Percentiles rank a stretch among this genome's conserved stretches.
These are phyloP conservation scores for Neogale vison DNA, from an alignment of 2,113 vertebrate species.

Conservation along the genomic window DNA sequence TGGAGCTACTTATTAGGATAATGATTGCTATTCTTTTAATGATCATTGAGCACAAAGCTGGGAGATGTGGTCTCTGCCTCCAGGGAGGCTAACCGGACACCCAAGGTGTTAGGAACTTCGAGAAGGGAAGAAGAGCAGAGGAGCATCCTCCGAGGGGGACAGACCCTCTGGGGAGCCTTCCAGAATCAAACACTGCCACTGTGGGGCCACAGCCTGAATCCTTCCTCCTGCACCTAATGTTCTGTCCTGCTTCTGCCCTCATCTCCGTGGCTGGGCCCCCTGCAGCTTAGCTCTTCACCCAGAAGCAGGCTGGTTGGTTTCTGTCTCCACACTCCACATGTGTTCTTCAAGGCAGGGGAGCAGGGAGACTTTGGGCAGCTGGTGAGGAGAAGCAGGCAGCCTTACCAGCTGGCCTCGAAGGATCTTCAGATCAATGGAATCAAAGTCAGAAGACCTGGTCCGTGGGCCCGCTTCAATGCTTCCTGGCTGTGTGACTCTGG, in stretches of 20 bases:
- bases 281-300: background rate
- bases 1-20: constrained; percentile 11
- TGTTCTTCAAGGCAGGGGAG: background rate
- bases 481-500: background rate
- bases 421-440: background rate
- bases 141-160: background rate
- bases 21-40: constrained; percentile 18
- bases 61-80: background rate
- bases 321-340: no score
- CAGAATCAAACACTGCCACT: background rate
- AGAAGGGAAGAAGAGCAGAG: background rate
- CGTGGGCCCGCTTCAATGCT: background rate
- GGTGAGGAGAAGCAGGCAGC: background rate
- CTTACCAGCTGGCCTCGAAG: background rate
- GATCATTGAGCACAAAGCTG: background rate
- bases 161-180: background rate
- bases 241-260: background rate
- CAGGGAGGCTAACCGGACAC: background rate
- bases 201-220: background rate
- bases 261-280: accelerated
- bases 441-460: background rate
- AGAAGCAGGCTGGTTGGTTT: background rate
- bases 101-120: background rate
- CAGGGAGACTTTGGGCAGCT: background rate
- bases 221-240: accelerated